Conservation (phyloP, 1,140 invertebrate species). For the Rhysida immarginata region DNA sequence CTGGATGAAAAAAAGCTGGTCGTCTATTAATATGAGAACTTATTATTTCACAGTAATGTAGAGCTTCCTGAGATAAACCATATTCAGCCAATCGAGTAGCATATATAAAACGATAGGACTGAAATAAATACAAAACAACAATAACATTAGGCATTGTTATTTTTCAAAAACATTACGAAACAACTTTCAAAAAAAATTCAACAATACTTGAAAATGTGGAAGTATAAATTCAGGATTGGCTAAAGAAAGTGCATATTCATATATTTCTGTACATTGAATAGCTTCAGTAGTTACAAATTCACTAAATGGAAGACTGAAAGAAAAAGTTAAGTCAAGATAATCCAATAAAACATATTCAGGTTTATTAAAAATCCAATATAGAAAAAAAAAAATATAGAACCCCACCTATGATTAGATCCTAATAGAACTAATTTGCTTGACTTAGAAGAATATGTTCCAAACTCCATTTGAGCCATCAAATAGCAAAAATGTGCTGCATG, state of each 20-base stretch:
- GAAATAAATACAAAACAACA: neutral
- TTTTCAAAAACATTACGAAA: neutral
- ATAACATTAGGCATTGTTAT: neutral
- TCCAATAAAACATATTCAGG: neutral
- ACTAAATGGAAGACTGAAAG: constrained; percentile 25
- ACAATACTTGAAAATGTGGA: constrained; percentile 50
- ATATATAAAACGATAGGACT: constrained; percentile 36
- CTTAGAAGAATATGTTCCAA: constrained; percentile 43
- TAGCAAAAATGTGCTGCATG: constrained; percentile 89
- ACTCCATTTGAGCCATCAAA: constrained; percentile 65
- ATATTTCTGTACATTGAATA: constrained; percentile 85
- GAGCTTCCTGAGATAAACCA: constrained; percentile 55
- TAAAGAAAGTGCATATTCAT: constrained; percentile 76
- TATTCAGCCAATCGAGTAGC: constrained; percentile 59
- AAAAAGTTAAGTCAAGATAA: neutral
- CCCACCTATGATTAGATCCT: constrained; percentile 40
- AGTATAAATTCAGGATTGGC: constrained; percentile 54
- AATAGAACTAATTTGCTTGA: constrained; percentile 57
- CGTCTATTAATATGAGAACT: constrained; percentile 41
- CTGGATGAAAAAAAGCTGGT: constrained; percentile 37
- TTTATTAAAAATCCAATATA: neutral
- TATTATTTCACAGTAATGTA: constrained; percentile 68
- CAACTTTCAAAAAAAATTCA: neutral
- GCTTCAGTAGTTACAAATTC: constrained; percentile 65
- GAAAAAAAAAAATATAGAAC: neutral